Conservation (phyloP, 2,113 vertebrate species). For the Albula glossodonta region DNA sequence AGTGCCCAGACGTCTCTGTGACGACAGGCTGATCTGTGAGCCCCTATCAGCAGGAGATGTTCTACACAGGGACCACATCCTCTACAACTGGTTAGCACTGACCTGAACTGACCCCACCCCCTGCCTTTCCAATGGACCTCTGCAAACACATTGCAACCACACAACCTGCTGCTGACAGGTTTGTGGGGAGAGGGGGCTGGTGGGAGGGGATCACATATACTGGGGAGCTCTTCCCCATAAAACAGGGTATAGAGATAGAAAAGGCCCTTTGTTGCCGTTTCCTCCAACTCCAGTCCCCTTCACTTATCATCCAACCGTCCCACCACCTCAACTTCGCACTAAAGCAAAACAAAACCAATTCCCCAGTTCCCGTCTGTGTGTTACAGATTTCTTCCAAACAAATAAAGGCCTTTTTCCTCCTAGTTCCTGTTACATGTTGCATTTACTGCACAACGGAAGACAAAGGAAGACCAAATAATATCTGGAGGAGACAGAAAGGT, state of each 20-base stretch:
- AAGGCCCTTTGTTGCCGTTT: conserved; percentile 43
- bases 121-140: conserved; percentile 48
- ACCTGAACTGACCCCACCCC: conserved; percentile 54
- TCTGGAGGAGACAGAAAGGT: background rate
- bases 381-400: conserved; percentile 31
- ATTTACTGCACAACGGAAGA: conserved; percentile 18
- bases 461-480: conserved; percentile 10
- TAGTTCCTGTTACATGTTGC: conserved; percentile 12
- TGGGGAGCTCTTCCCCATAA: conserved; percentile 27
- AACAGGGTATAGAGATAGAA: conserved; percentile 31
- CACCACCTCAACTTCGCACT: conserved; percentile 29
- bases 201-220: conserved; percentile 26
- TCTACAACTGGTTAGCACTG: conserved; percentile 53
- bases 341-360: conserved; percentile 36
- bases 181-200: background rate
- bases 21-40: conserved; percentile 61
- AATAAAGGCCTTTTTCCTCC: conserved; percentile 13
- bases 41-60: conserved; percentile 58
- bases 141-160: conserved; percentile 43
- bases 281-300: conserved; percentile 13
- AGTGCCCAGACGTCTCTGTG: conserved; percentile 27
- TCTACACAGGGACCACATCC: conserved; percentile 53
- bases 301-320: conserved; percentile 27
- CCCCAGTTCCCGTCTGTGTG: conserved; percentile 34
- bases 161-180: conserved; percentile 40